Base-by-base conservation (phyloP, 1,140 invertebrate species). In the Drosophila sproati region DNA sequence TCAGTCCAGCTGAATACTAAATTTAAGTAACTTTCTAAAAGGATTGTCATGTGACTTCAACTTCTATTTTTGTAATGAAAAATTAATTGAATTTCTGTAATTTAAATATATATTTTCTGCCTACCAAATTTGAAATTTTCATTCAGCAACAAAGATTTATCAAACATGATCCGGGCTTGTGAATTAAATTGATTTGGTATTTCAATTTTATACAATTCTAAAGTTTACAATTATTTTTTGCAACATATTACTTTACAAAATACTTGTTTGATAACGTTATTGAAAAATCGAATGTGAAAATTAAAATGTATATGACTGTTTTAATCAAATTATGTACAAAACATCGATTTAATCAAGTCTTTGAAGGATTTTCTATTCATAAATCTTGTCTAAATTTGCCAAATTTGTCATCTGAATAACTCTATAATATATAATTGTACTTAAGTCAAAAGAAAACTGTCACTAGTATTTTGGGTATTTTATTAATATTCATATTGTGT, bases 11-110 rank as follows among this genome's bases (percentile, higher is more conserved):
- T 47, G 43, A 10, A 52, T 52, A 35, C 32, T 6, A 52, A 12
- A 34, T 12, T 52, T 52, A 32, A 10, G 10, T 32, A 52, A 4
- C 41, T 56, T 39, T 28, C 35, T 29, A 43, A 43, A n/a, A 32
- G 39, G 39, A 57, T 57, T 57, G 43, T 29, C 7, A 32, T 57
- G 39, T 45, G 51, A 52, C n/a, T 20, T 20, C 3, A 10, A 29
- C 5, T 35, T 52, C 31, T n/a, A 35, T 35, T 35, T 52, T 52
- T 7, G 5, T 52, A 4, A 12, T 52, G 31, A 12, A 52, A 35
- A 12, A 52, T 52, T 6, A n/a, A 52, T 52, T 35, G 32, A 35
- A 35, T 12, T 35, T 56, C 47, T 20, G n/a, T 59, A 34, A 48
- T 34, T 60, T 43, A 45, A 45, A 57, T 6, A 29, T 41, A 8